A percentile compares a stretch with the other conserved stretches of the same genome.
Evolutionary conservation across 2,888 invertebrate species (phyloP).

Genomic region (Lasioglossum pauxillum): DNA sequence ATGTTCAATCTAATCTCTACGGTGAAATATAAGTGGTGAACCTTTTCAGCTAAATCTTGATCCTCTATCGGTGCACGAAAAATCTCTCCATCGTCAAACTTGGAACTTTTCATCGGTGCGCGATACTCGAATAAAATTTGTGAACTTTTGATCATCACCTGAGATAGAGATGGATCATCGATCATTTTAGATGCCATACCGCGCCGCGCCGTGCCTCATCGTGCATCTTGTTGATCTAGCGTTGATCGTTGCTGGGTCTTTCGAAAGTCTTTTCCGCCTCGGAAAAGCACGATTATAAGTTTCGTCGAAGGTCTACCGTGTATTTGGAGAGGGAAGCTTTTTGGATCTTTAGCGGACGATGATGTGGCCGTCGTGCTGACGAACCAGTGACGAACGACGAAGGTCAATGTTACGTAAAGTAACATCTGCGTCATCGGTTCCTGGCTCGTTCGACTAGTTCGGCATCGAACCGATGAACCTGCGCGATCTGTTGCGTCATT

Average conservation of each 20-base stretch:
- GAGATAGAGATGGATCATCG: background rate
- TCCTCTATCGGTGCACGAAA: background rate
- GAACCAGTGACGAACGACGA: slow-evolving; percentile 76
- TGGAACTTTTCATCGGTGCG: background rate
- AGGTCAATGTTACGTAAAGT: slow-evolving; percentile 82
- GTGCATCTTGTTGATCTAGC: background rate
- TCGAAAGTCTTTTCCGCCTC: background rate
- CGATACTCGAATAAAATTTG: background rate
- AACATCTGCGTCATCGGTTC: slow-evolving; percentile 64
- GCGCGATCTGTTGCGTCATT: slow-evolving; percentile 41
- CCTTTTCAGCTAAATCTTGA: too few species aligned
- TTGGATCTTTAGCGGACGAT: slow-evolving; percentile 42
- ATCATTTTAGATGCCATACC: background rate
- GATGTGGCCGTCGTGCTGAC: slow-evolving; percentile 68
- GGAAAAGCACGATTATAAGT: background rate
- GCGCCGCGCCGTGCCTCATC: too few species aligned
- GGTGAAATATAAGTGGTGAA: too few species aligned
- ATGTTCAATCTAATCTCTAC: background rate
- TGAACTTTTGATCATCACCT: background rate
- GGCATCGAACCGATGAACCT: slow-evolving; percentile 39
- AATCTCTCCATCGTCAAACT: background rate
- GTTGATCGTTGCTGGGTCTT: background rate
- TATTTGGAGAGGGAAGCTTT: slow-evolving; percentile 7
- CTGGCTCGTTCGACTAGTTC: slow-evolving; percentile 51
- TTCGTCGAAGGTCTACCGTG: background rate